Percentiles rank a stretch among this genome's conserved stretches.
Evolutionary conservation across 2,797 vertebrate genomes (phyloP).

Genomic region (Trachurus trachurus): DNA sequence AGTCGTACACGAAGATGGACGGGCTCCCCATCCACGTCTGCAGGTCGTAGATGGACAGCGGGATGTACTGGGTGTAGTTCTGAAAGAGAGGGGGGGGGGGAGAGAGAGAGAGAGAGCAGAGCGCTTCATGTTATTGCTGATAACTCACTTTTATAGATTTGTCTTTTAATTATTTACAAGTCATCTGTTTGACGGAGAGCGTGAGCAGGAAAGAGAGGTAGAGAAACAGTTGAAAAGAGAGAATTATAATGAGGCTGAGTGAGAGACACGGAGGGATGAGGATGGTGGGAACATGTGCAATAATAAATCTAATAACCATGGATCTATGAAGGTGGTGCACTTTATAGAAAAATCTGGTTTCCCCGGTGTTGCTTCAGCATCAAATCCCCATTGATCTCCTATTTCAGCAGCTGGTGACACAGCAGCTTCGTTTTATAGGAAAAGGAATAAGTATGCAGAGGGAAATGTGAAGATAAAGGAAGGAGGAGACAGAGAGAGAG

Average conservation of each 20-base stretch:
- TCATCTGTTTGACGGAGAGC: conserved; percentile 50
- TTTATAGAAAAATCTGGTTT: conserved; percentile 13
- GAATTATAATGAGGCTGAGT: conserved; percentile 18
- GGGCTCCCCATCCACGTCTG: conserved; percentile 99
- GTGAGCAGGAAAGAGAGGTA: conserved; percentile 1
- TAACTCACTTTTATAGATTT: conserved; percentile 54
- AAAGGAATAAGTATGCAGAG: conserved; percentile 26
- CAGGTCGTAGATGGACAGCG: conserved; percentile 97
- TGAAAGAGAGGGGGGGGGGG: conserved; percentile 60
- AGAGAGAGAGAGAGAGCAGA: background rate
- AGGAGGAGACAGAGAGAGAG: background rate
- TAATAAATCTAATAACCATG: conserved; percentile 6
- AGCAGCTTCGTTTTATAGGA: conserved; percentile 38
- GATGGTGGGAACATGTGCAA: conserved; percentile 2
- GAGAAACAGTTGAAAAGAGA: conserved; percentile 7
- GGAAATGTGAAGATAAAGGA: conserved; percentile 17
- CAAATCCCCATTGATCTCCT: conserved; percentile 24
- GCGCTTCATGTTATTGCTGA: conserved; percentile 36
- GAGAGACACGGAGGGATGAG: conserved; percentile 7
- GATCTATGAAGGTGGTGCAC: conserved; percentile 24
- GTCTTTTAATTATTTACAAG: conserved; percentile 61
- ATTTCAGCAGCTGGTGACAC: conserved; percentile 31
- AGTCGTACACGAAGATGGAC: conserved; percentile 98
- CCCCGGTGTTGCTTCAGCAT: background rate
- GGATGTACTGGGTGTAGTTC: conserved; percentile 99